These are phyloP conservation scores for Orthonychiurus folsomi DNA, from an alignment of 2,888 invertebrate genomes.

Conservation along the genomic window DNA sequence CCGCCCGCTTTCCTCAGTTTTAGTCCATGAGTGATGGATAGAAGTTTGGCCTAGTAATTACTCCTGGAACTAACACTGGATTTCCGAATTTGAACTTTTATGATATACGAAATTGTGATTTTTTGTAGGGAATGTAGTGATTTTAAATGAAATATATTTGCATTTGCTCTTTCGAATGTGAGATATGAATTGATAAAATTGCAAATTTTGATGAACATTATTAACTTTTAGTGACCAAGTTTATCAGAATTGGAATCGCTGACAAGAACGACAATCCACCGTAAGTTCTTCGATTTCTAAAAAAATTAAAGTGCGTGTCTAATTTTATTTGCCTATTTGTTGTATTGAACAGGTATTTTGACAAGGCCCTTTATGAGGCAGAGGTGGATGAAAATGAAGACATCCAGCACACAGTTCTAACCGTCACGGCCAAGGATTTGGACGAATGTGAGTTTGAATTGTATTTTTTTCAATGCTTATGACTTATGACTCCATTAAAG, in stretches of 20 bases:
- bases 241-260: slow-evolving; percentile 94
- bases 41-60: neutral
- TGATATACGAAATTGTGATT: too few species aligned
- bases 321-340: neutral
- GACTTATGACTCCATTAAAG: too few species aligned
- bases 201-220: neutral
- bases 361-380: slow-evolving; percentile 90
- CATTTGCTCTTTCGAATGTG: too few species aligned
- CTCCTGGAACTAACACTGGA: neutral
- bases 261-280: slow-evolving; percentile 99
- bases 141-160: too few species aligned
- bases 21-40: neutral
- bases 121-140: too few species aligned
- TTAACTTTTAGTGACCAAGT: slow-evolving; percentile 82
- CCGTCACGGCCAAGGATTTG: slow-evolving; percentile 97
- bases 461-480: slow-evolving; percentile 43
- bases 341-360: slow-evolving; percentile 58
- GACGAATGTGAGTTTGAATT: slow-evolving; percentile 99
- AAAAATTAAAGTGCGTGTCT: neutral
- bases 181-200: too few species aligned
- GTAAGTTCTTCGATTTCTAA: slow-evolving; percentile 9
- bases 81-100: too few species aligned
- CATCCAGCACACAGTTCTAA: slow-evolving; percentile 91
- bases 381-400: slow-evolving; percentile 97
- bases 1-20: neutral